phyloP scores from a whole-genome alignment of 2,797 vertebrate species.

The Peromyscus nudipes region DNA sequence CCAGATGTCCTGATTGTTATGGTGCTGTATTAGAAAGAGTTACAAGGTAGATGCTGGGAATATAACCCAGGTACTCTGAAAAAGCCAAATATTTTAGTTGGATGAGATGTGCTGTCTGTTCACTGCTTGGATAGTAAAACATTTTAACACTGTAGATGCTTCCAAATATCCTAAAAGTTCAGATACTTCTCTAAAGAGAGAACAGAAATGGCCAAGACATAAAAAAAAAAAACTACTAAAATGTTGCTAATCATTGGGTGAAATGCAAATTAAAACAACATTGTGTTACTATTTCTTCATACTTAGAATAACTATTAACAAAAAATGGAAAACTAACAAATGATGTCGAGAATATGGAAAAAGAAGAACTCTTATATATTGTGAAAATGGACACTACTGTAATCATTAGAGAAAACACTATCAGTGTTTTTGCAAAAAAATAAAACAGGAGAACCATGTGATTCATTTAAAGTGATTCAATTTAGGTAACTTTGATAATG shows the following conservation, averaged over 20 bases:
- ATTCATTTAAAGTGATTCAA: background rate
- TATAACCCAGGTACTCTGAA: background rate
- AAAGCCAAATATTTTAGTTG: background rate
- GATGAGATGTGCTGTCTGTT: background rate
- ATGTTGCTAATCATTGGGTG: background rate
- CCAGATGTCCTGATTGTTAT: background rate
- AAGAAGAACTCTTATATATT: background rate
- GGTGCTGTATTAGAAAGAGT: background rate
- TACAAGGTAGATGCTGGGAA: background rate
- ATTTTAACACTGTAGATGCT: background rate
- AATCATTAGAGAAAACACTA: background rate
- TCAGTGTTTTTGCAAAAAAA: background rate
- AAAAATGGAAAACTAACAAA: background rate
- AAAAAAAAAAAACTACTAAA: background rate
- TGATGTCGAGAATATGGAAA: background rate
- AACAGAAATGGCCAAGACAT: background rate
- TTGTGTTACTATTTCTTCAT: background rate
- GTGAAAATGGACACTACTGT: background rate
- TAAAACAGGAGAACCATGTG: background rate
- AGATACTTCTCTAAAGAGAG: background rate
- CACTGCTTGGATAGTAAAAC: background rate
- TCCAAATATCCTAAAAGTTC: background rate
- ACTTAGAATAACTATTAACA: background rate
- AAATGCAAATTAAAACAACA: background rate
- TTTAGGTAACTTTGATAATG: background rate